Percentiles rank a stretch among this genome's conserved stretches.
These are phyloP conservation scores for Drosophila suzukii DNA, from an alignment of 1,140 invertebrate genomes.

Conservation along the genomic window DNA sequence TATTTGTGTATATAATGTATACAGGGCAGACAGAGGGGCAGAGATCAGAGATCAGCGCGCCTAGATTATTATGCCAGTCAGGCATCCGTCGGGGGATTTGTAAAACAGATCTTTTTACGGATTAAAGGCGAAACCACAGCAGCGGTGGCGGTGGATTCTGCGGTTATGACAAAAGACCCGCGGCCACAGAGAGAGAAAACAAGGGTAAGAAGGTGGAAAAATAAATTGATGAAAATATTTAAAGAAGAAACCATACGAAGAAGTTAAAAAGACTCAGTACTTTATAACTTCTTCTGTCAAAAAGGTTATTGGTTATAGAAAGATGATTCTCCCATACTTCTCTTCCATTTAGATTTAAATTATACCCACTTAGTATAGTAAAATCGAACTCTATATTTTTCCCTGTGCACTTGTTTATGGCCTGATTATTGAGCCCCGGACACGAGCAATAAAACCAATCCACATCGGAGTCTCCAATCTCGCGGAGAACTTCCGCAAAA, in stretches of 20 bases:
- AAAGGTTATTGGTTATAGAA: no score
- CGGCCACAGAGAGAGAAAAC: slow-evolving; percentile 16
- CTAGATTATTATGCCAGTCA: slow-evolving; percentile 66
- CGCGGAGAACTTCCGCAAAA: slow-evolving; percentile 33
- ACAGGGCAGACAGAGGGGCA: neutral
- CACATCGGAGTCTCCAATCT: slow-evolving; percentile 30
- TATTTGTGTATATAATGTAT: neutral
- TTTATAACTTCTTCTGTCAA: no score
- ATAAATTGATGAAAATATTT: neutral
- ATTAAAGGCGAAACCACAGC: slow-evolving; percentile 68
- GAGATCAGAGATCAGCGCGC: slow-evolving; percentile 72
- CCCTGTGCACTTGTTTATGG: slow-evolving; percentile 35
- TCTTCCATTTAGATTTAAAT: no score
- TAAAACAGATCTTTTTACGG: slow-evolving; percentile 78
- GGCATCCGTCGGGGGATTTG: slow-evolving; percentile 64
- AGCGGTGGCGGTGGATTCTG: slow-evolving; percentile 44
- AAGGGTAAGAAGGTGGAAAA: neutral
- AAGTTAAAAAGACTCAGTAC: no score
- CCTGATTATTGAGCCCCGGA: slow-evolving; percentile 41
- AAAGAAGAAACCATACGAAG: no score
- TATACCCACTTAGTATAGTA: no score
- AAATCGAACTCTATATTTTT: neutral
- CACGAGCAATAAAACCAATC: slow-evolving; percentile 36
- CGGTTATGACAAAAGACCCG: slow-evolving; percentile 50
- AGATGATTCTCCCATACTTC: no score